Conservation (phyloP, 2,113 vertebrate genomes). For the Mastomys natalensis region DNA sequence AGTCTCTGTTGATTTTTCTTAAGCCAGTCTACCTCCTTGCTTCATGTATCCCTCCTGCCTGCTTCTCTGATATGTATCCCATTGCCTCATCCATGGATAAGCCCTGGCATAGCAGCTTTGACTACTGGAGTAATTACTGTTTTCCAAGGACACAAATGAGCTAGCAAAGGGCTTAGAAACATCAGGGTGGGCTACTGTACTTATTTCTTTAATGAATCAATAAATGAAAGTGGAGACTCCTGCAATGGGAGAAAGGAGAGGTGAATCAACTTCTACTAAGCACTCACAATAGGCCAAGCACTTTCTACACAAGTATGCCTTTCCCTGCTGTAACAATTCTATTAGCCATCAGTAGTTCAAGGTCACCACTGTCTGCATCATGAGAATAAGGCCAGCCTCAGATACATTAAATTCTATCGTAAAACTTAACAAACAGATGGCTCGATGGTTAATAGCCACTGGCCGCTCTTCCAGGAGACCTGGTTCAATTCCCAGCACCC, state of each 20-base stretch:
- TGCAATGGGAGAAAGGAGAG: neutral
- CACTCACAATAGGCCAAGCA: neutral
- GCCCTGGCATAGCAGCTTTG: neutral
- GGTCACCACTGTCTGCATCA: neutral
- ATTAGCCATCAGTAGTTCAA: neutral
- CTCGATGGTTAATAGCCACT: too few relatives aligned
- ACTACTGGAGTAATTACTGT: neutral
- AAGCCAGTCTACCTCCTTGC: neutral
- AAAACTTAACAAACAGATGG: neutral
- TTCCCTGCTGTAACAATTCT: neutral
- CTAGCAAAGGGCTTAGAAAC: conserved; percentile 3
- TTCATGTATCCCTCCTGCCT: neutral
- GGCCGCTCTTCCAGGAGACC: too few relatives aligned
- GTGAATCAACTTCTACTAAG: neutral
- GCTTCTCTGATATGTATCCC: neutral
- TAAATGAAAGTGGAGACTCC: neutral
- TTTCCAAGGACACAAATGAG: conserved; percentile 1
- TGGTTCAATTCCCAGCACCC: too few relatives aligned
- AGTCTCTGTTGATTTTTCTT: neutral
- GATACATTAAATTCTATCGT: neutral
- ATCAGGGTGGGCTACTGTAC: neutral
- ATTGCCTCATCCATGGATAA: neutral
- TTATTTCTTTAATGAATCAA: neutral
- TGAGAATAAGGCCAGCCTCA: neutral
- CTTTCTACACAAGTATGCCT: neutral